Evolutionary conservation across 2,888 invertebrate species (phyloP).

Genomic region (Furcula furcula): DNA sequence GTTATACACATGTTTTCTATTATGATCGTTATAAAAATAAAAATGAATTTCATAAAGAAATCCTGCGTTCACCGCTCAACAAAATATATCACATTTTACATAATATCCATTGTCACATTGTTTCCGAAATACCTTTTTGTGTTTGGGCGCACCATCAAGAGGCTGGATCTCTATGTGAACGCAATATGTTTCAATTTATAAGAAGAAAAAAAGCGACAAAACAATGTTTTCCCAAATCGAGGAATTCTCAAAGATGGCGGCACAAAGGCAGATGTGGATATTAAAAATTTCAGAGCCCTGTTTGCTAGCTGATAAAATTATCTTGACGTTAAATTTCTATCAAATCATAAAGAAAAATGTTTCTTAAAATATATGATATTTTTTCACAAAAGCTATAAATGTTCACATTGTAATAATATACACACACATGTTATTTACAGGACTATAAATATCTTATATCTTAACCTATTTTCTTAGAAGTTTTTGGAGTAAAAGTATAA

Average conservation of each 20-base stretch:
- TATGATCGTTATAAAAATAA: too few species aligned
- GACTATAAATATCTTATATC: too few species aligned
- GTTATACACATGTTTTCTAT: too few species aligned
- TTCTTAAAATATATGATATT: too few species aligned
- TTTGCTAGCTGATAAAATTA: slow-evolving; percentile 7
- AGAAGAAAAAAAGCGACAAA: slow-evolving; percentile 25
- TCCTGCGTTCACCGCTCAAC: not conserved
- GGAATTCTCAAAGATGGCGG: slow-evolving; percentile 25
- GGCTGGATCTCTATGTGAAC: slow-evolving; percentile 8
- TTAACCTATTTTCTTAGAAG: too few species aligned
- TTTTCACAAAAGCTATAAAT: too few species aligned
- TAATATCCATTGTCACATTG: slow-evolving; percentile 13
- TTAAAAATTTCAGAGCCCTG: slow-evolving; percentile 29
- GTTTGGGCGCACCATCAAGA: slow-evolving; percentile 7
- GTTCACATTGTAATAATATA: too few species aligned
- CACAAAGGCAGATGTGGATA: slow-evolving; percentile 34
- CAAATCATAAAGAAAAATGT: too few species aligned
- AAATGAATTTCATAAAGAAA: not conserved
- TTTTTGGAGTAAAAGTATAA: too few species aligned
- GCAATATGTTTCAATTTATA: slow-evolving; percentile 43
- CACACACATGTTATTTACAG: too few species aligned
- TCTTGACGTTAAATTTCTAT: not conserved
- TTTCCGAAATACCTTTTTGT: slow-evolving; percentile 15
- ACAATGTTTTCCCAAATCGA: slow-evolving; percentile 30
- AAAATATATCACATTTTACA: slow-evolving; percentile 9